Base-by-base conservation (phyloP, 1,140 invertebrate genomes). In the Glomeris maerens region DNA sequence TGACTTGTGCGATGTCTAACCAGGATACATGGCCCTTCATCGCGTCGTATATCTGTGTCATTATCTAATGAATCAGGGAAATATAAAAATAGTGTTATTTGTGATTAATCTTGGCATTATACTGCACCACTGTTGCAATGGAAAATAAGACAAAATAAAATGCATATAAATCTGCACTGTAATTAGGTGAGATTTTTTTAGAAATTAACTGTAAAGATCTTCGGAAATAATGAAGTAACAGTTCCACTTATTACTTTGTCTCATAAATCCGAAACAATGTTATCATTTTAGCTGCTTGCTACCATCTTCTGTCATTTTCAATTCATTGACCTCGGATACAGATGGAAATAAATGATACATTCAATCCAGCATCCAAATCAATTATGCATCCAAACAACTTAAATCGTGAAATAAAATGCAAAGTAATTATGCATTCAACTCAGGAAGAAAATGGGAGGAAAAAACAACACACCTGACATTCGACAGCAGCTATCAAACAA, bases 401-500 rank as follows among this genome's bases (percentile, higher is more conserved):
- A 17, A 28, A 49, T 17, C 31, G 31, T 17, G 10, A 36, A 10
- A 7, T 17, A 17, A 36, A 10, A 36, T 36, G 31, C 31, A 10
- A 17, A 36, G 17, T 13, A 39, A 14, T 39, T 28, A 45, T 41
- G 22, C 14, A 39, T 22, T 39, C 36, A 26, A 27, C 36, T 39
- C 36, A 23, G 27, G 14, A 39, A 41, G 2, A 50, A 23, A 22
- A 50, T 27, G 3, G 26, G 49, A n/a, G 17, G 20, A 42, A 17
- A 4, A n/a, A 21, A 20, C 23, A 1, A 36, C 27, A 57, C 67
- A 84, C 81, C 74, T 88, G 80, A 62, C 84, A 89, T 68, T 91
- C 87, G 31, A 84, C 84, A 66, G 84, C 83, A 21, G 87, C 87
- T n/a, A 87, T 77, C 52, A 89, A 74, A 2, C 84, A 83, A 66